These are phyloP conservation scores for Artemia sp. DNA, from an alignment of 2,888 invertebrate genomes.

Conservation along the genomic window DNA sequence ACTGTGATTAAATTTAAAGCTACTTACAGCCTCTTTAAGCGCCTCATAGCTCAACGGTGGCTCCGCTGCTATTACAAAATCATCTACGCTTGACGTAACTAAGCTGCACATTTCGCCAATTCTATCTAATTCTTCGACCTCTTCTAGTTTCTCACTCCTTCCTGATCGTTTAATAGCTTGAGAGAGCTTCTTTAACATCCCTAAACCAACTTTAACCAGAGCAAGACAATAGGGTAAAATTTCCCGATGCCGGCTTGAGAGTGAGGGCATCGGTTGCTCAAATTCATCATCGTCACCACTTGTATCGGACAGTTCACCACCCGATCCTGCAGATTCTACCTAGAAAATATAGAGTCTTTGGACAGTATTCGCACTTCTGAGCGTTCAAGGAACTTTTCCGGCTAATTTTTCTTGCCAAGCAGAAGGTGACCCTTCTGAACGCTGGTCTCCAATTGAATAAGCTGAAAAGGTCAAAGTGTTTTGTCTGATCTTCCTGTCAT, in stretches of 20 bases:
- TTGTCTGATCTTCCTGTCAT: no score
- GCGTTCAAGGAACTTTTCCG: no score
- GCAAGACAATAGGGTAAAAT: not conserved
- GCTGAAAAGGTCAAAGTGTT: no score
- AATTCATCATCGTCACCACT: no score
- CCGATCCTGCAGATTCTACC: no score
- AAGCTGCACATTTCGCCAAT: not conserved
- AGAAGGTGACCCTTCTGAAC: no score
- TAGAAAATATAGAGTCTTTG: no score
- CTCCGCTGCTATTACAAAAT: conserved; percentile 7
- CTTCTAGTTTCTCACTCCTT: conserved; percentile 7
- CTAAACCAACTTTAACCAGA: not conserved
- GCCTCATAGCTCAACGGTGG: not conserved
- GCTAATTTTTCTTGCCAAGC: no score
- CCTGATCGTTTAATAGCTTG: not conserved
- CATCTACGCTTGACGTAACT: not conserved
- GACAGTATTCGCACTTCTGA: no score
- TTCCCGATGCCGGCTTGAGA: not conserved
- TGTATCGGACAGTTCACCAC: no score
- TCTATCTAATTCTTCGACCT: not conserved
- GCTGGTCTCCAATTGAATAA: no score
- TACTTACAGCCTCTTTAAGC: conserved; percentile 8
- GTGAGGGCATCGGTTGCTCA: not conserved
- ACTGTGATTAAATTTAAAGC: no score
- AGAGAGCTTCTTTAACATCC: not conserved